Evolutionary conservation across 1,140 invertebrate species (phyloP).

Genomic region (Drosophila ercepeae): DNA sequence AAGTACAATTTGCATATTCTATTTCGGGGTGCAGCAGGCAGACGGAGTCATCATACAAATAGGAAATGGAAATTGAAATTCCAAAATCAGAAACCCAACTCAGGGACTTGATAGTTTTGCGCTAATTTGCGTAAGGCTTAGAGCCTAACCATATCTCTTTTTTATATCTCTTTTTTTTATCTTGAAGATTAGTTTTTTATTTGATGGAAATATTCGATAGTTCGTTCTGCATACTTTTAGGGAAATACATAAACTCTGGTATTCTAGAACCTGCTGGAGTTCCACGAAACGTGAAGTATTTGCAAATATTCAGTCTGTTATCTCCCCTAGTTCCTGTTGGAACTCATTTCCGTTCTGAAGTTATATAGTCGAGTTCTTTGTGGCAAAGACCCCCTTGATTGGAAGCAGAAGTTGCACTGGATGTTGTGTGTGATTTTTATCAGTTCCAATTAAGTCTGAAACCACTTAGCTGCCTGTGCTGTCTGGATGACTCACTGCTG

Average conservation of each 20-base stretch:
- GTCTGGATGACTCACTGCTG: slow-evolving; percentile 13
- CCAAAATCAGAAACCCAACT: not conserved
- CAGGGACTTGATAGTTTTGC: slow-evolving; percentile 1
- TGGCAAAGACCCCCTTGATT: slow-evolving; percentile 27
- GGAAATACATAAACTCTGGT: not conserved
- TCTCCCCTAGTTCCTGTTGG: slow-evolving; percentile 33
- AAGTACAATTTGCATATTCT: slow-evolving; percentile 35
- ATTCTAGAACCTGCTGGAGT: not conserved
- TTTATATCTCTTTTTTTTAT: slow-evolving; percentile 5
- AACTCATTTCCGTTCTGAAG: slow-evolving; percentile 36
- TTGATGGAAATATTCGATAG: not conserved
- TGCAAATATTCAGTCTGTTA: slow-evolving; percentile 11
- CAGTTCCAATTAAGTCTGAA: slow-evolving; percentile 57
- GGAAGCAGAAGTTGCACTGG: slow-evolving; percentile 18
- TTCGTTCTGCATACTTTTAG: slow-evolving; percentile 11
- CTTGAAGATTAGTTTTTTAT: not conserved
- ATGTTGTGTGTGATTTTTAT: slow-evolving; percentile 59
- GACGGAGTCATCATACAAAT: slow-evolving; percentile 19
- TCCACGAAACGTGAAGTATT: slow-evolving; percentile 10
- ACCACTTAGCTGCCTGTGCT: slow-evolving; percentile 1
- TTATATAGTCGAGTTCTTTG: slow-evolving; percentile 32
- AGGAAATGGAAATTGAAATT: slow-evolving; percentile 1
- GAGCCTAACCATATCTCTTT: slow-evolving; percentile 14
- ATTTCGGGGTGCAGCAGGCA: slow-evolving; percentile 15
- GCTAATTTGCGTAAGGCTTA: slow-evolving; percentile 27